phyloP scores from a whole-genome alignment of 2,797 vertebrate genomes.

The Pipistrellus pipistrellus region DNA sequence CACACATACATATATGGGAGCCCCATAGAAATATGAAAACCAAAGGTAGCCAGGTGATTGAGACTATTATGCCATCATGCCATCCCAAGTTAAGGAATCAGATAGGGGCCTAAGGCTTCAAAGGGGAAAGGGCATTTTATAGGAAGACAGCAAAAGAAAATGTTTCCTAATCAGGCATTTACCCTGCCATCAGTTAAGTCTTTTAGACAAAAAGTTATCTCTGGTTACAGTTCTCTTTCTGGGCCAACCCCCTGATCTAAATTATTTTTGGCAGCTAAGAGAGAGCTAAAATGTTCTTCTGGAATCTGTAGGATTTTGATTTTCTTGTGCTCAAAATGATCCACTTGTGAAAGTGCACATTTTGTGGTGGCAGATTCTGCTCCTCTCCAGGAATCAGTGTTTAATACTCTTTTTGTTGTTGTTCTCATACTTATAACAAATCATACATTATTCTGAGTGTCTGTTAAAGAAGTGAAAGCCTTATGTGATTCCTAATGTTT shows the following conservation, averaged over 20 bases:
- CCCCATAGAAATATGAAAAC: not conserved
- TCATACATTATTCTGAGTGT: conserved; percentile 60
- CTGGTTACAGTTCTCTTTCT: not conserved
- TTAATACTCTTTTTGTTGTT: conserved; percentile 55
- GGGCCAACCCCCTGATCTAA: not conserved
- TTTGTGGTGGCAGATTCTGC: not conserved
- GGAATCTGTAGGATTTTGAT: not conserved
- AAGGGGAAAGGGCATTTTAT: not conserved
- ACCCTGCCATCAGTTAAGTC: not conserved
- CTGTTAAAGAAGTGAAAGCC: conserved; percentile 42
- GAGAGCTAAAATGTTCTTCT: not conserved
- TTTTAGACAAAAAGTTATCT: not conserved
- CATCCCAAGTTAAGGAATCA: no score
- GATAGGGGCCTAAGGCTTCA: no score
- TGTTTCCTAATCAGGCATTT: not conserved
- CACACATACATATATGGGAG: no score
- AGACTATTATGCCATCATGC: not conserved
- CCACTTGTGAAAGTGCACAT: no score
- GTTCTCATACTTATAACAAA: conserved; percentile 68
- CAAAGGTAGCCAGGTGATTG: not conserved
- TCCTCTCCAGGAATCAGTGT: conserved; percentile 63
- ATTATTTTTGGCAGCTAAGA: not conserved
- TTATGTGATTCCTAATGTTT: conserved; percentile 53
- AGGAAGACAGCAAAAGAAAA: not conserved
- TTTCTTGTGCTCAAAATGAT: not conserved